Base-by-base conservation (phyloP, 1,140 invertebrate genomes). In the Chelonus insularis region DNA sequence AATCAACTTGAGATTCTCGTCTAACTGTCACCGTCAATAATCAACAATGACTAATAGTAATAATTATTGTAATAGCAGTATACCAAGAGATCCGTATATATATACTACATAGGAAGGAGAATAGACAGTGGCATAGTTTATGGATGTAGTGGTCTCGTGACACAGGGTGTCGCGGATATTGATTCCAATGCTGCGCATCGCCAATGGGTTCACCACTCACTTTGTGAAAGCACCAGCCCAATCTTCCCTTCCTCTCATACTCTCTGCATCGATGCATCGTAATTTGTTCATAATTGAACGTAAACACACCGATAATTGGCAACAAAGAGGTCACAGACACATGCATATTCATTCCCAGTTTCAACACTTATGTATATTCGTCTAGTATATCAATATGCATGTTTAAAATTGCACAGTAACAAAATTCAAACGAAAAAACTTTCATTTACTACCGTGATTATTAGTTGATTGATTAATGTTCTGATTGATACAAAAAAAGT, bases 201-300 rank as follows among this genome's bases (percentile, higher is more conserved):
- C 11, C 39, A 2, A 47, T 50, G 47, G 18, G 14, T 41, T 14
- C 47, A 54, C 9, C 23, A 43, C 16, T 32, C 36, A 45, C 32
- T 18, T 34, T 34, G 18, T 5, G 41, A 48, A 11, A 25, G 7
- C 51, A 48, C 21, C 45, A n/a, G 9, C 21, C 45, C n/a, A 23
- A n/a, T 23, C 21, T 18, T 34, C 48, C 16, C 47, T 20, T 25
- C 34, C 25, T 21, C 48, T 21, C 11, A 9, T n/a, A 21, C 14
- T 21, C 23, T 7, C 16, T 50, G 20, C 51, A 43, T 12, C 41
- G 41, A 58, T 32, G 21, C 34, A 58, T 25, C 25, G 39, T 63
- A 68, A 65, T 68, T 68, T 62, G 60, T 68, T 16, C 63, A 68
- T 68, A 68, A 68, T 68, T 68, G 60, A 68, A 68, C 63, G 60